Percentiles rank a stretch among this genome's conserved stretches.
phyloP scores from a whole-genome alignment of 2,888 invertebrate species.

The Saturnia pavonia region DNA sequence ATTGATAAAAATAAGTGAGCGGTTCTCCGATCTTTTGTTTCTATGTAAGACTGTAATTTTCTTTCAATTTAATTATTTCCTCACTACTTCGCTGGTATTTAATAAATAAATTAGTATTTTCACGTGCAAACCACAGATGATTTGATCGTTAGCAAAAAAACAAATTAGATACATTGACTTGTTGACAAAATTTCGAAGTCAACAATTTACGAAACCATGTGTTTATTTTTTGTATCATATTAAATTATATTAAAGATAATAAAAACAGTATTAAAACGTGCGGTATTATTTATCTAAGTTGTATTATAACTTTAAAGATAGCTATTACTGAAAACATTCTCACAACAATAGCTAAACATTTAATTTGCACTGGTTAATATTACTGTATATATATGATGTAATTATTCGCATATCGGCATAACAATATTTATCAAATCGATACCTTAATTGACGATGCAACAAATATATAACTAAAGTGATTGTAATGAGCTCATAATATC shows the following conservation, averaged over 20 bases:
- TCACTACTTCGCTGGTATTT: not conserved
- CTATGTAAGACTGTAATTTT: not conserved
- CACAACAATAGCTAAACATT: not conserved
- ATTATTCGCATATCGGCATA: conserved; percentile 4
- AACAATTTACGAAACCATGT: not conserved
- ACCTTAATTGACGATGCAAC: conserved; percentile 4
- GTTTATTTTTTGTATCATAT: not conserved
- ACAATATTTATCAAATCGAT: conserved; percentile 7
- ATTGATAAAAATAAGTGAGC: not conserved
- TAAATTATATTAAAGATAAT: not conserved
- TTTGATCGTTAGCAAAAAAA: not conserved
- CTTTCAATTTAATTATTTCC: not conserved
- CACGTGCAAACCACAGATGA: no score
- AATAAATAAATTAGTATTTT: no score
- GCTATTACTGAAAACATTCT: not conserved
- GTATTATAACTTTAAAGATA: not conserved
- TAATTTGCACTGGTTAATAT: not conserved
- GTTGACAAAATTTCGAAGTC: not conserved
- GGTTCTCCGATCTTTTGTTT: not conserved
- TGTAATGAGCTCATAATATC: conserved; percentile 3
- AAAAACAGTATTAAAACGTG: not conserved
- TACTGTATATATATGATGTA: not conserved
- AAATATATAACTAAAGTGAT: conserved; percentile 4
- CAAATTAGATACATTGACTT: not conserved
- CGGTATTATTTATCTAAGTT: not conserved